Base-by-base conservation (phyloP, 2,888 invertebrate species). In the Octodonta nipae region DNA sequence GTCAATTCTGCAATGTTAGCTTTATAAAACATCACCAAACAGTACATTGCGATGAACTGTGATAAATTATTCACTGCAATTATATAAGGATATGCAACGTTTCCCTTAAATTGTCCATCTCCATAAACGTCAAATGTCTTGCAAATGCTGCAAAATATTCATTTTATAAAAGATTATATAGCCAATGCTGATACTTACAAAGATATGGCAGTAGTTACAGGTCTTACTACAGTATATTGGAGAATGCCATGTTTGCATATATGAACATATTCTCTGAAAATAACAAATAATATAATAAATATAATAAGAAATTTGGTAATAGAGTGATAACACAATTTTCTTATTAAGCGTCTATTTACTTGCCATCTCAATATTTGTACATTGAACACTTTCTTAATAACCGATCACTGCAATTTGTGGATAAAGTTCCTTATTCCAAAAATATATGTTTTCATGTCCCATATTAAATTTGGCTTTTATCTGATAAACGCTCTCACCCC, bases 11-110 rank as follows among this genome's bases (percentile, higher is more conserved):
- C 74, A 50, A 76, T 74, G 58, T 86, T 89, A 3, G 91, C 91
- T 60, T 74, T 76, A 56, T 95, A 95, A 63, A 95, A 95, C 42
- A 95, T 68, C 13, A 93, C 85, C 36, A 95, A 66, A 55, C 91
- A 91, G 52, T 95, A 95, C 92, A 95, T 92, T 11, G 93, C 93
- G 38, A 84, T 76, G 63, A 91, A 87, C 60, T 95, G 95, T 8
- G 93, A 92, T 31, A 91, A 60, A 65, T 95, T 95, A 61, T 93
- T 92, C 5, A 82, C 64, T 16, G 73, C 63, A 39, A 89, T 75
- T 54, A 93, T 75, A 54, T 93, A 93, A 0, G 88, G 86, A 60
- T 86, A 95, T 2, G 89, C 91, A 22, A 79, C 77, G 50, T 78
- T 74, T 2, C 75, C 80, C 46, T 76, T 75, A 58, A 93, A 92